Evolutionary conservation across 2,113 vertebrate genomes (phyloP).

Genomic region (Pelodiscus sinensis): DNA sequence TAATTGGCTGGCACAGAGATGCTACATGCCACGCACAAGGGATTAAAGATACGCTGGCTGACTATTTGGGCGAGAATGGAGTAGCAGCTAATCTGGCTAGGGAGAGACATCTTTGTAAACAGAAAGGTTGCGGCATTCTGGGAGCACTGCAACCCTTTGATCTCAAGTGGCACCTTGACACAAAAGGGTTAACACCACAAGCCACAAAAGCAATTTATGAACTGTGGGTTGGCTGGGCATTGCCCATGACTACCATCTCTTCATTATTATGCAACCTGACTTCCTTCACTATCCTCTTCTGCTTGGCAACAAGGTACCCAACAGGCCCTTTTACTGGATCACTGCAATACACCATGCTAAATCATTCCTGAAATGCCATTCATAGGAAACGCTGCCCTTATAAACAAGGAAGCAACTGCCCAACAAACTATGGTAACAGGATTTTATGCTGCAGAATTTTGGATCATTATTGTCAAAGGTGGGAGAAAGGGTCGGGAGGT

Average conservation of each 20-base stretch:
- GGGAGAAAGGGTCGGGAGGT: conserved; percentile 64
- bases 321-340: background rate
- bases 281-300: background rate
- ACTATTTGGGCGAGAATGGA: background rate
- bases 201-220: background rate
- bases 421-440: background rate
- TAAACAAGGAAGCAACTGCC: background rate
- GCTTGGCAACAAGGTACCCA: background rate
- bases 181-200: background rate
- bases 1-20: background rate
- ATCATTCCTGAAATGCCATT: background rate
- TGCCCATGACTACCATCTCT: background rate
- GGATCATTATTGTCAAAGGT: conserved; percentile 48
- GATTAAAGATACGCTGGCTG: background rate
- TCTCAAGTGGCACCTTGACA: background rate
- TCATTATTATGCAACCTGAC: background rate
- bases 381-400: background rate
- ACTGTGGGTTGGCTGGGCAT: background rate
- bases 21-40: background rate
- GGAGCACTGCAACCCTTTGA: background rate
- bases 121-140: background rate
- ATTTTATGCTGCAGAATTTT: conserved; percentile 27
- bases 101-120: background rate
- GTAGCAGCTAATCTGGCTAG: accelerated
- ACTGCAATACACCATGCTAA: background rate